Base-by-base conservation (phyloP, 2,797 vertebrate species). In the Pteropus rufus region DNA sequence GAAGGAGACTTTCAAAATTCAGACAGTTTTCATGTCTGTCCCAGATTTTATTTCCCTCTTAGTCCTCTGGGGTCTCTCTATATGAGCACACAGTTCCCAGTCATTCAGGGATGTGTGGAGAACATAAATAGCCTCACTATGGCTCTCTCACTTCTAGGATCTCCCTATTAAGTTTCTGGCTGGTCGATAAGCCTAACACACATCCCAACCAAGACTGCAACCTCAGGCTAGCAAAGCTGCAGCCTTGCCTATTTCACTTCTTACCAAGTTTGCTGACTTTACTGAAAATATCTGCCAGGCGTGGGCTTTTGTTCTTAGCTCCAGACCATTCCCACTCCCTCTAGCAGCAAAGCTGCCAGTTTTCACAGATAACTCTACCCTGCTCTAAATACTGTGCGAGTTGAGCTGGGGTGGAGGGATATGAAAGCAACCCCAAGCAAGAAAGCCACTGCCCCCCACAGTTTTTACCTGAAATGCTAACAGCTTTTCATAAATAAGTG, bases 401-500 rank as follows among this genome's bases (percentile, higher is more conserved):
- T 36, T 70, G 87, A 85, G 36, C 16, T 79, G 15, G 26, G 1
- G 15, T 65, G 29, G 9, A 60, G 23, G 72, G 46, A 90, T 4
- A 95, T 7, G 46, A 29, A 94, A 58, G 56, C 34, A 95, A 54
- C 18, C 60, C 29, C 14, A 10, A 60, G 70, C 58, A 94, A 90
- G 24, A 81, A 79, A 39, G 23, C 29, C 70, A 76, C 39, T 34
- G 29, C 18, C 41, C 87, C 58, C 54, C 65, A 90, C 52, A 89
- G 29, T 24, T 95, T 92, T 93, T 54, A 82, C 26, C 58, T 70
- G 52, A 92, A 91, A 84, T 72, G 72, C 44, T 73, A 92, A 31
- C 19, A 65, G 39, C 36, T 84, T 96, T 96, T 90, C 75, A 69
- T 81, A 97, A 90, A 64, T 54, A 94, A 88, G 75, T 70, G 4